Conservation (phyloP, 2,888 invertebrate genomes). For the Exocentrus adspersus region DNA sequence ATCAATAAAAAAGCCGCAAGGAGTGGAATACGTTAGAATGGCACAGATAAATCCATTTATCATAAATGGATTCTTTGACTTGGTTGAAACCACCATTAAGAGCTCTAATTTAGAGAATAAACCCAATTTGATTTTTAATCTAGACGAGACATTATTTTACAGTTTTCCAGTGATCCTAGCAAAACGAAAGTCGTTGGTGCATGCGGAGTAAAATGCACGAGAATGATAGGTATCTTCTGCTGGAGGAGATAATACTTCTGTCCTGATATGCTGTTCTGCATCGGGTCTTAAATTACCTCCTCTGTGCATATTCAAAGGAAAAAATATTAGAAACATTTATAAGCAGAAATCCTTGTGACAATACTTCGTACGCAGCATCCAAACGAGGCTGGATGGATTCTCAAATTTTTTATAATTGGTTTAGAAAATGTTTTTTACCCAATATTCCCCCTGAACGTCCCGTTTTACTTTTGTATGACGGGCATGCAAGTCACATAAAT, state of each 20-base stretch:
- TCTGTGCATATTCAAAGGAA: conserved; percentile 34
- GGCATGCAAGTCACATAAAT: conserved; percentile 22
- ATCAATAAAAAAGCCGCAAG: conserved; percentile 1
- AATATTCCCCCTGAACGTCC: not conserved
- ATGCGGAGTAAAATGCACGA: conserved; percentile 21
- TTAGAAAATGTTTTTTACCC: not conserved
- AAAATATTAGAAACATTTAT: conserved; percentile 34
- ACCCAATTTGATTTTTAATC: conserved; percentile 32
- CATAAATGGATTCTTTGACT: conserved; percentile 11
- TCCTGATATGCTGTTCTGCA: conserved; percentile 28
- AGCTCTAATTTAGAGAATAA: conserved; percentile 27
- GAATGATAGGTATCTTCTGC: not conserved
- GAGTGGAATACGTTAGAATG: conserved; percentile 8
- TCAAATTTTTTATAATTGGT: not conserved
- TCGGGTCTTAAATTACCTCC: conserved; percentile 26
- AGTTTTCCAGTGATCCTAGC: conserved; percentile 33
- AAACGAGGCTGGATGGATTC: not conserved
- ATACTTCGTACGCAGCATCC: conserved; percentile 14
- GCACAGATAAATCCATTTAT: conserved; percentile 12
- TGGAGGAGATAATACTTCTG: conserved; percentile 29
- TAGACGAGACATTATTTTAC: conserved; percentile 36
- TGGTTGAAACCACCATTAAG: not conserved
- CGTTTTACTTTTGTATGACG: not conserved
- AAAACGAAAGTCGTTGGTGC: conserved; percentile 37
- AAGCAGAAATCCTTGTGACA: conserved; percentile 1